Evolutionary conservation across 23 tunicate genomes (phyloP).

Genomic region (Ascidia mentula): DNA sequence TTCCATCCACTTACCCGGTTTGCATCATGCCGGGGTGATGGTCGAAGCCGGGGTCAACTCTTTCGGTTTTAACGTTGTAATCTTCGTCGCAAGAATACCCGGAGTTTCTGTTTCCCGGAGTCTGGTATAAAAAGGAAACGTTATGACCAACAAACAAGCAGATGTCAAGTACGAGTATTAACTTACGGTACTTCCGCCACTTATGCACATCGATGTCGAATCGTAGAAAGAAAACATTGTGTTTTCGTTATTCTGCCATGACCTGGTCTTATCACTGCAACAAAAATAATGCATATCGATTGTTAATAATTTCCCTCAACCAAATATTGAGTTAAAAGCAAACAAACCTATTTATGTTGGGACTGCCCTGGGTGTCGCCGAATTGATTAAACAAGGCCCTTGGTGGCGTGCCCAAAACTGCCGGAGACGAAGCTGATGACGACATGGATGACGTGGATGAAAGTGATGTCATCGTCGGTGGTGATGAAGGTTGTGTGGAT

Average conservation of each 20-base stretch:
- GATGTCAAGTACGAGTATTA: neutral
- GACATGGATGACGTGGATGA: slow-evolving; percentile 35
- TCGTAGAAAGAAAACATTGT: neutral
- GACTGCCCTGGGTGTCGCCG: neutral
- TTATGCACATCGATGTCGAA: neutral
- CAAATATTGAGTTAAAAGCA: neutral
- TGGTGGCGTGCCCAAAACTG: slow-evolving; percentile 21
- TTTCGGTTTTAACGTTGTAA: slow-evolving; percentile 3
- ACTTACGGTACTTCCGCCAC: neutral
- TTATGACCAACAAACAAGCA: neutral
- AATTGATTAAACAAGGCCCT: neutral
- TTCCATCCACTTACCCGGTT: neutral
- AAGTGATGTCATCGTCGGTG: slow-evolving; percentile 14
- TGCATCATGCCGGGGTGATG: neutral
- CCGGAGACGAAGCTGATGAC: slow-evolving; percentile 29
- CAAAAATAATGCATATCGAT: neutral
- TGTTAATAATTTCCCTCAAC: neutral
- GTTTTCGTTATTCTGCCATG: neutral
- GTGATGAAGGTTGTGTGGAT: neutral
- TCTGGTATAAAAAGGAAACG: neutral
- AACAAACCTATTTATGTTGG: neutral
- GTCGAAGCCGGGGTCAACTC: neutral
- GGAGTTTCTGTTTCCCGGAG: slow-evolving; percentile 26
- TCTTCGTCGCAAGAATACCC: slow-evolving; percentile 19
- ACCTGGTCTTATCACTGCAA: neutral